phyloP scores from a whole-genome alignment of 1,140 invertebrate genomes.

The Drosophila nannoptera region DNA sequence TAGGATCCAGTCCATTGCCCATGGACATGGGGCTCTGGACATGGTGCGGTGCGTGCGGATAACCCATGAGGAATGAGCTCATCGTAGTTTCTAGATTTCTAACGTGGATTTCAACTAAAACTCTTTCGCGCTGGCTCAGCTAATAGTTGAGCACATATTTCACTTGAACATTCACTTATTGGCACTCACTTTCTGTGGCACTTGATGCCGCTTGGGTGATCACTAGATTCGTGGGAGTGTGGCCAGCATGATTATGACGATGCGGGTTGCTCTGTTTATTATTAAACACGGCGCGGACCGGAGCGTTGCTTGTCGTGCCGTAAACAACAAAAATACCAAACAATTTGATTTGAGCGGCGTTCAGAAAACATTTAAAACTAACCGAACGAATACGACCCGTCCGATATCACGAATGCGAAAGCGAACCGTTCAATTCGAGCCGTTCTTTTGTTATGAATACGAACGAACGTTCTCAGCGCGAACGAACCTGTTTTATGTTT shows the following conservation, averaged over 20 bases:
- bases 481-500: constrained; percentile 74
- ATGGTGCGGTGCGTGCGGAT: constrained; percentile 80
- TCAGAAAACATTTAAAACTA: constrained; percentile 45
- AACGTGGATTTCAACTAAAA: constrained; percentile 10
- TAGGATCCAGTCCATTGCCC: constrained; percentile 74
- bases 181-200: constrained; percentile 31
- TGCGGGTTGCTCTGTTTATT: constrained; percentile 28
- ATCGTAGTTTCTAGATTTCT: constrained; percentile 45
- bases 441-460: constrained; percentile 78
- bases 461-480: constrained; percentile 50
- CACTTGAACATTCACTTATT: constrained; percentile 31
- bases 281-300: constrained; percentile 37
- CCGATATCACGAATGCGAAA: constrained; percentile 51
- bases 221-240: constrained; percentile 13
- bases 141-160: constrained; percentile 36
- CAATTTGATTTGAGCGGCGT: constrained; percentile 18
- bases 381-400: constrained; percentile 39
- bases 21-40: constrained; percentile 78
- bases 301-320: neutral
- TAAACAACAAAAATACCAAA: constrained; percentile 35
- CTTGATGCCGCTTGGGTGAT: constrained; percentile 23
- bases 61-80: constrained; percentile 79
- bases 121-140: constrained; percentile 29
- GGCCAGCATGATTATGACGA: constrained; percentile 23
- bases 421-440: constrained; percentile 77